Conservation (phyloP, 2,797 vertebrate genomes). For the Coccyzus lansbergi region DNA sequence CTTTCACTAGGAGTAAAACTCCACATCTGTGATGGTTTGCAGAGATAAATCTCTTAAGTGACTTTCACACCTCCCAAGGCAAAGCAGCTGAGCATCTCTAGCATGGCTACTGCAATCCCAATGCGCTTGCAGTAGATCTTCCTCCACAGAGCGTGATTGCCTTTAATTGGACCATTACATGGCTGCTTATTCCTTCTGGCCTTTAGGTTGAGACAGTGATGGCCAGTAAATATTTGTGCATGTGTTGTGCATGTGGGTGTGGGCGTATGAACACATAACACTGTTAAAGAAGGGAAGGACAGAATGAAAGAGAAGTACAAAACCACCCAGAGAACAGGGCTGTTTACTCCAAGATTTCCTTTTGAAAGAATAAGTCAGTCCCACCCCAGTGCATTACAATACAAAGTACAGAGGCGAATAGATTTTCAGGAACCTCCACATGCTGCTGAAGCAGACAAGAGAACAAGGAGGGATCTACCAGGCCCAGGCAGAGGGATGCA, state of each 20-base stretch:
- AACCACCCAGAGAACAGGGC: not conserved
- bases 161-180: fast-evolving
- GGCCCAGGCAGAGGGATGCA: not conserved
- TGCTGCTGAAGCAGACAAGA: not conserved
- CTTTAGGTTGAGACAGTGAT: not conserved
- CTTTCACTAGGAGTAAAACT: not conserved
- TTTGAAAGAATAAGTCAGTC: not conserved
- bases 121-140: not conserved
- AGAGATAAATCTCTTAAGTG: not conserved
- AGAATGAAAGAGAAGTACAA: not conserved
- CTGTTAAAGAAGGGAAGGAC: not conserved
- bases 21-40: not conserved
- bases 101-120: not conserved
- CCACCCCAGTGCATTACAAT: not conserved
- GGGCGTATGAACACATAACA: not conserved
- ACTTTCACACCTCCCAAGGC: not conserved
- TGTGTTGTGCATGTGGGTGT: too few species aligned
- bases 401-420: not conserved
- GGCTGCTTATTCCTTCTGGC: not conserved
- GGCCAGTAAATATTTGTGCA: not conserved
- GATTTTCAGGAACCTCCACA: not conserved
- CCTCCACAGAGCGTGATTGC: fast-evolving
- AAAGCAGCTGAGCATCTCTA: not conserved
- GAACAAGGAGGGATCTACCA: not conserved
- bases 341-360: not conserved